Evolutionary conservation across 1,140 invertebrate species (phyloP).

Genomic region (Euwallacea fornicatus): DNA sequence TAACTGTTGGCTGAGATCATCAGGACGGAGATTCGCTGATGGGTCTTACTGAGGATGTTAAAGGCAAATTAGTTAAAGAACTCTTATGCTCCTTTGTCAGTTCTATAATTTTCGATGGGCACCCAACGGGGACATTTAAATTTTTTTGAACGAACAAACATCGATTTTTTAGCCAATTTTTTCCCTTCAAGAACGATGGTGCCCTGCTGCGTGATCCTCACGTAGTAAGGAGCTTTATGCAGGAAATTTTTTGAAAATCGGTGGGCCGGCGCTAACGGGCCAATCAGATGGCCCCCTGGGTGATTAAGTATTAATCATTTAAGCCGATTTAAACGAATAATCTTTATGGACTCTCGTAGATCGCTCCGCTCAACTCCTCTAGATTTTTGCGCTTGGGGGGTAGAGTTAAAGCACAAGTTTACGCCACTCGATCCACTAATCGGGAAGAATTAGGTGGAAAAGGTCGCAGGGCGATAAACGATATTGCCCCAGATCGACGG

Average conservation of each 20-base stretch:
- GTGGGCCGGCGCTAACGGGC: too few relatives aligned
- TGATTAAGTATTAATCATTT: neutral
- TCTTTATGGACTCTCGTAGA: neutral
- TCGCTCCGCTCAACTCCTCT: neutral
- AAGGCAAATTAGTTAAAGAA: too few relatives aligned
- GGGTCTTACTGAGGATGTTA: too few relatives aligned
- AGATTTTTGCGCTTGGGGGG: neutral
- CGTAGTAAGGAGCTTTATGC: neutral
- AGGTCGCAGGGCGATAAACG: neutral
- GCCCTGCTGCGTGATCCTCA: neutral
- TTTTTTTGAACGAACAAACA: neutral
- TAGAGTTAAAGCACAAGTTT: neutral
- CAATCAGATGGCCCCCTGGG: too few relatives aligned
- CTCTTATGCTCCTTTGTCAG: too few relatives aligned
- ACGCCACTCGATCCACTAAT: neutral
- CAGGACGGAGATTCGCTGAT: neutral
- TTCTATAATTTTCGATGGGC: too few relatives aligned
- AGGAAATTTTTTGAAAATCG: neutral
- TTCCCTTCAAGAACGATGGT: neutral
- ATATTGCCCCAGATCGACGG: neutral
- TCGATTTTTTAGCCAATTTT: neutral
- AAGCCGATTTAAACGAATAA: too few relatives aligned
- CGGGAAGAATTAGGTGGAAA: neutral
- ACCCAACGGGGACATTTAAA: neutral
- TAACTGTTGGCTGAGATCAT: slow-evolving; percentile 1